Evolutionary conservation across 2,888 invertebrate species (phyloP).

Genomic region (Drosophila stalkeri): DNA sequence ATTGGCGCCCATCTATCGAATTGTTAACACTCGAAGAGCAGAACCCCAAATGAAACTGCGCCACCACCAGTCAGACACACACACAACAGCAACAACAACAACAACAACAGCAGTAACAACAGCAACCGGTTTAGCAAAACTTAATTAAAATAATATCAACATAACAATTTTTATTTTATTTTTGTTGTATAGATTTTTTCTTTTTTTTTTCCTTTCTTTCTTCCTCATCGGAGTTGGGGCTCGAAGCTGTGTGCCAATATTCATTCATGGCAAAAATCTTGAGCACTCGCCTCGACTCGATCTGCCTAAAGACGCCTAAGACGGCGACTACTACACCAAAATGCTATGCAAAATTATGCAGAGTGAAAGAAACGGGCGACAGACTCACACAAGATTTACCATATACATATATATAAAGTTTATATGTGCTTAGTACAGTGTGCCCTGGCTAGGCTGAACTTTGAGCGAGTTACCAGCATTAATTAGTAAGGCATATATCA

Average conservation of each 20-base stretch:
- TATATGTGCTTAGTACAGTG: conserved; percentile 59
- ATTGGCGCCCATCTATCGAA: conserved; percentile 79
- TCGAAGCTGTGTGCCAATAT: conserved; percentile 73
- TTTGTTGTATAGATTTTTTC: conserved; percentile 15
- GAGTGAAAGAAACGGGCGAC: conserved; percentile 75
- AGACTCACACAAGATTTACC: conserved; percentile 70
- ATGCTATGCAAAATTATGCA: conserved; percentile 81
- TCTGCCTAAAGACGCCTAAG: conserved; percentile 53
- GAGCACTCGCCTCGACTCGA: conserved; percentile 56
- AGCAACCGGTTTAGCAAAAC: conserved; percentile 81
- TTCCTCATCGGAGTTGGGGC: conserved; percentile 61
- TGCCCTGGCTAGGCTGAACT: conserved; percentile 24
- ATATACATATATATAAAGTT: conserved; percentile 42
- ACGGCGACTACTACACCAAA: conserved; percentile 57
- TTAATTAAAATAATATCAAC: conserved; percentile 83
- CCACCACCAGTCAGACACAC: conserved; percentile 58
- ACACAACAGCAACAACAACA: not conserved
- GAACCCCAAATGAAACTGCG: conserved; percentile 69
- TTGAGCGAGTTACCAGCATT: not conserved
- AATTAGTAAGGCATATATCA: too few relatives aligned
- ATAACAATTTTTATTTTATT: conserved; percentile 79
- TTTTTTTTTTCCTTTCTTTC: conserved; percentile 47
- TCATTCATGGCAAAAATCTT: conserved; percentile 75
- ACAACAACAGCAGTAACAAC: conserved; percentile 29
- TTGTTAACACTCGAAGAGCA: conserved; percentile 74